These are phyloP conservation scores for Amblyteles armatorius DNA, from an alignment of 2,888 invertebrate species.

Conservation along the genomic window DNA sequence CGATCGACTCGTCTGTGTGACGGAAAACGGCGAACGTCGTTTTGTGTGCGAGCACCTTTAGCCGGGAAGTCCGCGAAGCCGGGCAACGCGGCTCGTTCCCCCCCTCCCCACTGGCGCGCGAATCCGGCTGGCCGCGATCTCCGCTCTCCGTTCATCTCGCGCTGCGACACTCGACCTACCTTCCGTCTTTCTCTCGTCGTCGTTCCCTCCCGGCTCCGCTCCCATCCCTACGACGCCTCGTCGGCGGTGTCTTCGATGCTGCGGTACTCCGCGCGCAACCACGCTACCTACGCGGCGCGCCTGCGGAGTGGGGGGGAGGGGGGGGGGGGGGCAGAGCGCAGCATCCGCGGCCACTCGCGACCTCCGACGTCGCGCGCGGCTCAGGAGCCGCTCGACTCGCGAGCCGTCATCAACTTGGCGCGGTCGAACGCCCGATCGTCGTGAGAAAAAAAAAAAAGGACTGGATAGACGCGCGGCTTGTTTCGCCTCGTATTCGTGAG, in stretches of 20 bases:
- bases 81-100: constrained; percentile 52
- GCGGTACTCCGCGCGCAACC: constrained; percentile 51
- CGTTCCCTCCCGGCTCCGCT: constrained; percentile 60
- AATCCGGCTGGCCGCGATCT: constrained; percentile 45
- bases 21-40: too few species aligned
- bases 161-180: constrained; percentile 16
- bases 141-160: constrained; percentile 31
- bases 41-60: not conserved
- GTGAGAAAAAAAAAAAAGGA: not conserved
- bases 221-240: constrained; percentile 64
- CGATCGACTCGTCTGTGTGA: too few species aligned
- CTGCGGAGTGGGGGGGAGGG: constrained; percentile 11
- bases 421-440: not conserved
- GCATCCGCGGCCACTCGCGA: constrained; percentile 47
- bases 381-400: constrained; percentile 56
- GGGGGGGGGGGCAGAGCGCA: constrained; percentile 11
- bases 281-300: constrained; percentile 10
- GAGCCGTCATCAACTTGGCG: constrained; percentile 49
- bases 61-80: constrained; percentile 54
- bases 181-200: constrained; percentile 37
- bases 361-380: constrained; percentile 58
- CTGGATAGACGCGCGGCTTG: not conserved
- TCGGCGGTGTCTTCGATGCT: constrained; percentile 49
- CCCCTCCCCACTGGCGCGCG: constrained; percentile 34
- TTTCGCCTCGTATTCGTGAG: constrained; percentile 5